Evolutionary conservation across 2,888 invertebrate genomes (phyloP), one percentile per base, ranked within the genome.

Genomic region (Apodemia duryi): DNA sequence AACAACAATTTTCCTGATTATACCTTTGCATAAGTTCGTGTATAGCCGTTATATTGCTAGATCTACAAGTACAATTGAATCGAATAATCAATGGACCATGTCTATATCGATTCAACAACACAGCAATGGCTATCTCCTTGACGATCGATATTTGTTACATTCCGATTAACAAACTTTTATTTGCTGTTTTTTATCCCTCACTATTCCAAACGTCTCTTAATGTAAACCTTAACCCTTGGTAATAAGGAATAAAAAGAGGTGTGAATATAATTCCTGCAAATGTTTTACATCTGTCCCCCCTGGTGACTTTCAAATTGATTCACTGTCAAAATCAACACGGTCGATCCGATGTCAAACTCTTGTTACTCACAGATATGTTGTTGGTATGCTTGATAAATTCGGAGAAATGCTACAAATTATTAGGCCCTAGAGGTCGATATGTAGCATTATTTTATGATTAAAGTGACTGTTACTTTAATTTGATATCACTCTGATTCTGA

Each of bases 61-160:
- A 81, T 79, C 82, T 82, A 83, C 83, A 78, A 84, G 81, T 83
- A 78, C 82, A 84, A 86, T 84, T 86, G 84, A 88, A 89, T 86
- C 89, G 82, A 84, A 83, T 84, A 90, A 91, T 90, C 91, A 90
- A 88, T 88, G 84, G 85, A 78, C 85, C 88, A 84, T 87, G 90
- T 90, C 87, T 83, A 81, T 85, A 88, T 88, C 86, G 84, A 87
- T 86, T 82, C 86, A 84, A 88, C 88, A 86, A 88, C 80, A 77
- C 82, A 74, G 80, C 82, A 79, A 80, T 67, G 80, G 84, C 87
- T 88, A 90, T 91, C 91, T 85, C 68, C 72, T 74, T 73, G 76
- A 84, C 85, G 84, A 90, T 91, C 89, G 84, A 86, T 88, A 88
- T 88, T 88, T 86, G 86, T 90, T 84, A 84, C 84, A 81, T 85